These are phyloP conservation scores for Chaenogobius annularis DNA, from an alignment of 2,113 vertebrate genomes.

Conservation along the genomic window DNA sequence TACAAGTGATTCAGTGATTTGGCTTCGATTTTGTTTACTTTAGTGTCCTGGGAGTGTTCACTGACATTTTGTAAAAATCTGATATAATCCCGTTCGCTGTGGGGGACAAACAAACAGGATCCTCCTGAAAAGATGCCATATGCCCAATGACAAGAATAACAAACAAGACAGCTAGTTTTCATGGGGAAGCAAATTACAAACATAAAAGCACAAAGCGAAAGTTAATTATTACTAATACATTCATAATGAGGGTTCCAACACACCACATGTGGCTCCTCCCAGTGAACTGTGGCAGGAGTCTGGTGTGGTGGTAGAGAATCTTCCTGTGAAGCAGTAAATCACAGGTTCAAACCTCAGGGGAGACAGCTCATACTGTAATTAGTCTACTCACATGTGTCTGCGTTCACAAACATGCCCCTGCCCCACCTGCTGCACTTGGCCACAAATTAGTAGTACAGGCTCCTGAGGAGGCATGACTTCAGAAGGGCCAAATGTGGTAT, in stretches of 20 bases:
- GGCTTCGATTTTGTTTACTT: constrained; percentile 10
- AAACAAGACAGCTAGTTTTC: not conserved
- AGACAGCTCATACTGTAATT: too few species aligned
- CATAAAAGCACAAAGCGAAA: not conserved
- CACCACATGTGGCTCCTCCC: too few species aligned
- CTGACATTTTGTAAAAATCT: constrained; percentile 39
- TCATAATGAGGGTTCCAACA: not conserved
- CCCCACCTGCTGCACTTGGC: too few species aligned
- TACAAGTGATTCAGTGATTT: not conserved
- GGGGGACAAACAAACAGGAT: not conserved
- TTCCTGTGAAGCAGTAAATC: too few species aligned
- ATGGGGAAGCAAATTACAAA: not conserved
- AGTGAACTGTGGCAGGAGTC: too few species aligned
- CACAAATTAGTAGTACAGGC: not conserved
- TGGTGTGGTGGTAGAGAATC: too few species aligned
- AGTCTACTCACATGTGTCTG: too few species aligned
- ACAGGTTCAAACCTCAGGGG: too few species aligned
- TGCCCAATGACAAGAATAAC: not conserved
- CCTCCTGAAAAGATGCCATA: not conserved
- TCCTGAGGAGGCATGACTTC: too few species aligned
- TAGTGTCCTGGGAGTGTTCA: constrained; percentile 1
- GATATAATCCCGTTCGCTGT: not conserved
- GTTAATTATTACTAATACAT: not conserved
- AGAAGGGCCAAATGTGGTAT: too few species aligned
- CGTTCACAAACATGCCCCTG: too few species aligned